These are phyloP conservation scores for Scaptomyza polygonia DNA, from an alignment of 2,888 invertebrate species.

Conservation along the genomic window DNA sequence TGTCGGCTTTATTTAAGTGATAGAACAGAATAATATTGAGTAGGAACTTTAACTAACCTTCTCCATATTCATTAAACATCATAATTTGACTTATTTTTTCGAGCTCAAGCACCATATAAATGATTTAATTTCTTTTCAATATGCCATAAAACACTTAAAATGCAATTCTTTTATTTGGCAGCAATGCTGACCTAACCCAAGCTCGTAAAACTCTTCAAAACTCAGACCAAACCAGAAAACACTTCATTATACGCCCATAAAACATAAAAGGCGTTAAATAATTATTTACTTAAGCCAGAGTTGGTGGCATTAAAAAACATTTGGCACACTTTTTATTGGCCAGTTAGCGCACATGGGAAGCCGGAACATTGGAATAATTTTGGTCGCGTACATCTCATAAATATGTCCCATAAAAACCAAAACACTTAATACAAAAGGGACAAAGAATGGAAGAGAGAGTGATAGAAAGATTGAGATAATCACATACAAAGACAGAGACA, in stretches of 20 bases:
- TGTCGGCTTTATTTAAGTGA: conserved; percentile 2
- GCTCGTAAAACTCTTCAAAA: conserved; percentile 43
- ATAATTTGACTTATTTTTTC: neutral
- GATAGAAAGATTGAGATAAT: conserved; percentile 39
- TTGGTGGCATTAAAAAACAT: conserved; percentile 46
- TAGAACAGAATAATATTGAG: neutral
- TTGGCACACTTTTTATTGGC: conserved; percentile 65
- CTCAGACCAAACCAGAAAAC: conserved; percentile 26
- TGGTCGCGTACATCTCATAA: conserved; percentile 54
- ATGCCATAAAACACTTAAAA: neutral
- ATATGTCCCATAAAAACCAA: conserved; percentile 54
- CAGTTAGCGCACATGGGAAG: conserved; percentile 44
- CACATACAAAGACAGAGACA: conserved; percentile 20
- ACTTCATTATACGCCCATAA: conserved; percentile 56
- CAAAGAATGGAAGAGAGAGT: neutral
- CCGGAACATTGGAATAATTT: conserved; percentile 18
- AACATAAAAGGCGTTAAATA: conserved; percentile 68
- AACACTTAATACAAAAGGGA: conserved; percentile 27
- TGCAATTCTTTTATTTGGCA: neutral
- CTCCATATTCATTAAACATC: too few relatives aligned
- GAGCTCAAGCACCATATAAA: neutral
- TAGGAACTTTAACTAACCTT: too few relatives aligned
- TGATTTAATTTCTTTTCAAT: neutral
- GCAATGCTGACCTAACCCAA: conserved; percentile 40
- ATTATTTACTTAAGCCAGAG: conserved; percentile 67